Base-by-base conservation (phyloP, 2,113 vertebrate genomes). In the Clupea harengus region DNA sequence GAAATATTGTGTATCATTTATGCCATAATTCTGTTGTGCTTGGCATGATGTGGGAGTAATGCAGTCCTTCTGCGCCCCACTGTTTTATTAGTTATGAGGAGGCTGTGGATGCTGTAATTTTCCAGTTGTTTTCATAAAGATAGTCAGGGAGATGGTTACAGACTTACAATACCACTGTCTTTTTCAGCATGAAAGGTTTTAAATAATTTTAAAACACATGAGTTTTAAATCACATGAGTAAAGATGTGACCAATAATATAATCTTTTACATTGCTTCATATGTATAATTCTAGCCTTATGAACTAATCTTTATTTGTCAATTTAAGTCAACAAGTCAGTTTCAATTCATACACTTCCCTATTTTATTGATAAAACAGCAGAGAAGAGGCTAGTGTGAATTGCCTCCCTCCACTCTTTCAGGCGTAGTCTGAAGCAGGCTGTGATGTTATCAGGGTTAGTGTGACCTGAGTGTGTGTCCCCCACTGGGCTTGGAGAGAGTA, bases 51-150 rank as follows among this genome's bases (percentile, higher is more conserved):
- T 28, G 32, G 67, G 67, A 75, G 67, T 75, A 28, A 75, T 67
- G 64, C 3, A n/a, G 8, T 25, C 25, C 64, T 28, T 67, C 39
- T 39, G 47, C 52, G 81, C 82, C 85, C 83, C 72, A 75, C 52
- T 75, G 72, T 89, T 89, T 86, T 81, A 85, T 83, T 84, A 67
- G 80, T 84, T 84, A 32, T 86, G 83, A 39, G 45, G 84, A 85
- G 85, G 72, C 81, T 75, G 50, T 85, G 82, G 82, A 90, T 46
- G 83, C 82, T 64, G 54, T 81, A 32, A 60, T 75, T 28, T 80
- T 50, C 85, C 67, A 82, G 67, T 67, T 39, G 39, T 39, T 39
- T 39, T 39, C 39, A 39, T 39, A 39, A 39, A 39, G 39, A 39
- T 39, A 39, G 39, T 39, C 39, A 39, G 39, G 39, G 39, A 39